phyloP scores from a whole-genome alignment of 2,888 invertebrate genomes.

The Cabera pusaria region DNA sequence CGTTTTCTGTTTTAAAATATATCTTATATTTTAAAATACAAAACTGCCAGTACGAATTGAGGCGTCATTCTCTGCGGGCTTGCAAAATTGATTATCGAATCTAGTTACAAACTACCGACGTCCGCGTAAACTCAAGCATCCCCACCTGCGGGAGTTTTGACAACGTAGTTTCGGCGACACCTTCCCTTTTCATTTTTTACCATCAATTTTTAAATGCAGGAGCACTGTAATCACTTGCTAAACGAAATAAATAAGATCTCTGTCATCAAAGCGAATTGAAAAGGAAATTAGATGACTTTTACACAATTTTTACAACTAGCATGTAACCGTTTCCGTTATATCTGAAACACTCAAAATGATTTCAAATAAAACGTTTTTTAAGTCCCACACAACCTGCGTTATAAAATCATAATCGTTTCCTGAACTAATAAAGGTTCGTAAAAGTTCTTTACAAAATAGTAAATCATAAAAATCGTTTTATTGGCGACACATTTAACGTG shows the following conservation, averaged over 20 bases:
- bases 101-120: constrained; percentile 74
- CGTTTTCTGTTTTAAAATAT: no score
- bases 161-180: constrained; percentile 23
- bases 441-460: constrained; percentile 31
- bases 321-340: constrained; percentile 12
- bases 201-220: constrained; percentile 14
- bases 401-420: constrained; percentile 39
- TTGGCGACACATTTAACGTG: constrained; percentile 23
- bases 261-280: constrained; percentile 9
- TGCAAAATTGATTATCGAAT: constrained; percentile 78
- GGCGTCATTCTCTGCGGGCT: constrained; percentile 43
- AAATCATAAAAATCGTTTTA: constrained; percentile 39
- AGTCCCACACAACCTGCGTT: constrained; percentile 29
- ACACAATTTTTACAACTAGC: constrained; percentile 15
- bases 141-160: constrained; percentile 47
- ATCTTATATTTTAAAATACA: no score
- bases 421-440: constrained; percentile 40
- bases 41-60: constrained; percentile 38
- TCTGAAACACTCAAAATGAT: constrained; percentile 26
- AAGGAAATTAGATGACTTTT: constrained; percentile 7
- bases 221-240: constrained; percentile 11
- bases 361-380: constrained; percentile 32
- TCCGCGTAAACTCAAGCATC: constrained; percentile 49
- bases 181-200: no score
- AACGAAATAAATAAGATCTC: no score